Percentiles rank a stretch among this genome's conserved stretches.
These are phyloP conservation scores for Tenualosa ilisha DNA, from an alignment of 2,797 vertebrate species.

Conservation along the genomic window DNA sequence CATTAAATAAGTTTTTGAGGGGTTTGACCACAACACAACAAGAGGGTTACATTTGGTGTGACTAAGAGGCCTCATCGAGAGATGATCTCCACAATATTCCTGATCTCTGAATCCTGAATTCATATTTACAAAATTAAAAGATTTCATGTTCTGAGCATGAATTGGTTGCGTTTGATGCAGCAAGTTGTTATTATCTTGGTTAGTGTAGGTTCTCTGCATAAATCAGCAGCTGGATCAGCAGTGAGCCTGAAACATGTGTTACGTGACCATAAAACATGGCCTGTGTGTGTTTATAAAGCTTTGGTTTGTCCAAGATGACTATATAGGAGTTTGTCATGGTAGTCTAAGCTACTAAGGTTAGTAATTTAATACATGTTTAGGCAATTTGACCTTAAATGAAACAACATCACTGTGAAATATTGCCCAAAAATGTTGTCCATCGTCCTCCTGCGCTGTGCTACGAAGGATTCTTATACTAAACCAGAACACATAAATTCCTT, in stretches of 20 bases:
- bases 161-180: not conserved
- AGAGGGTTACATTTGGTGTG: not conserved
- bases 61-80: not conserved
- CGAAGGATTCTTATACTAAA: not conserved
- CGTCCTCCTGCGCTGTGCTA: not conserved
- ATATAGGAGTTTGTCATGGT: not conserved
- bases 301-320: not conserved
- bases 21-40: too few species aligned
- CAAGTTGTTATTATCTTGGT: not conserved
- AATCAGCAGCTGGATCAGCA: not conserved
- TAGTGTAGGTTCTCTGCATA: not conserved
- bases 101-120: not conserved
- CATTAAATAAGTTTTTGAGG: too few species aligned
- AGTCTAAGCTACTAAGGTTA: not conserved
- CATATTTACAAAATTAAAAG: not conserved
- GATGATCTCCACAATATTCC: not conserved
- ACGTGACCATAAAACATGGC: slow-evolving; percentile 16
- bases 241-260: slow-evolving; percentile 45
- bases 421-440: not conserved
- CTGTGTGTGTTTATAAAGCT: not conserved
- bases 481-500: not conserved
- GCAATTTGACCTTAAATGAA: too few species aligned
- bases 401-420: too few species aligned
- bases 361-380: too few species aligned
- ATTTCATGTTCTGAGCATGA: not conserved